Percentiles rank a stretch among this genome's conserved stretches.
phyloP scores from a whole-genome alignment of 2,113 vertebrate genomes.

The Paratilapia polleni region DNA sequence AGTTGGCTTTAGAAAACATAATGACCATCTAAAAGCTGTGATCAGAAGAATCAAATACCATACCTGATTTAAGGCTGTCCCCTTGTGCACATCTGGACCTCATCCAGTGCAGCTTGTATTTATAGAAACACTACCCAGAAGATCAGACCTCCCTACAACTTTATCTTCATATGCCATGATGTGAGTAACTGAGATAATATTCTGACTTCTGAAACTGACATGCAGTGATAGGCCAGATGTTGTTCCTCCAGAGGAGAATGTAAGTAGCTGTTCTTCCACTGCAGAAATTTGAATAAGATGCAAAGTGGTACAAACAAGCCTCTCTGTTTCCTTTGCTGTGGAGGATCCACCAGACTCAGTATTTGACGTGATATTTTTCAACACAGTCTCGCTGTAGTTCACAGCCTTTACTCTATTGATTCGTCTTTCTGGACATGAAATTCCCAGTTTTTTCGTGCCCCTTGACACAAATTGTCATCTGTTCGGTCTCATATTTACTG shows the following conservation, averaged over 20 bases:
- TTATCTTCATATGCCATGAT: background rate
- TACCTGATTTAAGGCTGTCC: background rate
- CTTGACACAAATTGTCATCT: background rate
- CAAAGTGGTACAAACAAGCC: background rate
- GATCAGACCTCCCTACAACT: background rate
- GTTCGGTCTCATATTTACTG: background rate
- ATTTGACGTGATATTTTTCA: background rate
- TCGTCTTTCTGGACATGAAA: background rate
- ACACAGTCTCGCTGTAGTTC: too few relatives aligned
- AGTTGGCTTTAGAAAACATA: background rate
- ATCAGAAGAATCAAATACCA: background rate
- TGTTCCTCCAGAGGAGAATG: background rate
- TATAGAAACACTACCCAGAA: background rate
- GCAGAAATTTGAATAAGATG: background rate
- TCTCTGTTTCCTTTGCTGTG: background rate
- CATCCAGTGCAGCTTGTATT: background rate
- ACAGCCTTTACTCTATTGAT: too few relatives aligned
- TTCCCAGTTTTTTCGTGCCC: background rate
- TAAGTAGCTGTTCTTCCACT: fast-evolving
- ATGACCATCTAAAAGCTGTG: background rate
- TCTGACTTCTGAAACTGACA: background rate
- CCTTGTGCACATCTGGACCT: background rate
- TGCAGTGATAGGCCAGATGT: too few relatives aligned
- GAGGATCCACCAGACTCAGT: background rate
- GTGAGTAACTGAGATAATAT: background rate